Base-by-base conservation (phyloP, 2,888 invertebrate genomes). In the Meloe dianella region DNA sequence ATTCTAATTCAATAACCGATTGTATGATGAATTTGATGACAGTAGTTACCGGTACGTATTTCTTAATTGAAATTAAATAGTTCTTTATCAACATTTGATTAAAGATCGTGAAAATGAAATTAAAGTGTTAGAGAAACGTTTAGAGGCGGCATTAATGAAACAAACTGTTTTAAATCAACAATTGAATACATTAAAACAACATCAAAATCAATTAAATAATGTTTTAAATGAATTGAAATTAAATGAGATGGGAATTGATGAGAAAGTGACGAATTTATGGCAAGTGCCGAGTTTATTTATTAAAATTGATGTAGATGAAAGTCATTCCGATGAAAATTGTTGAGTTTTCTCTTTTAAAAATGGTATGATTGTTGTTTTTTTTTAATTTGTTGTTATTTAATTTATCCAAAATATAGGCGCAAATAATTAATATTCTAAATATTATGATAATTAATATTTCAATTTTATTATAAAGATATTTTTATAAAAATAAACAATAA, bases 81-180 rank as follows among this genome's bases (percentile, higher is more conserved):
- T n/a, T n/a, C n/a, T n/a, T 62, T 24, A 59, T 60, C 60, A 41
- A 41, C 60, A 32, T 57, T 57, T n/a, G 20, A 70, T 80, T 79
- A 64, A 70, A 84, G 85, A 81, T 71, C 74, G 84, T 27, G 84
- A 85, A 68, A 79, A 72, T 14, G 85, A 85, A 73, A 80, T 85
- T 57, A 81, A 79, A 63, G 71, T 74, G 3, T 72, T 85, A 35
- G 74, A 80, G 66, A 75, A 77, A 62, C 73, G 79, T 54, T 73
- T 83, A 20, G 76, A 80, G 51, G 81, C 83, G 72, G 75, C 79
- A 0, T 70, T 77, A 10, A 74, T 78, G 24, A 77, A 77, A 24
- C 79, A 83, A 51, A 76, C 76, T 59, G 79, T 80, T 12, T 69
- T 83, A 41, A 78, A 78, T 66, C 78, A 78, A 61, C 82, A 84